Conservation (phyloP, 2,888 invertebrate species). For the Smittia sp. region DNA sequence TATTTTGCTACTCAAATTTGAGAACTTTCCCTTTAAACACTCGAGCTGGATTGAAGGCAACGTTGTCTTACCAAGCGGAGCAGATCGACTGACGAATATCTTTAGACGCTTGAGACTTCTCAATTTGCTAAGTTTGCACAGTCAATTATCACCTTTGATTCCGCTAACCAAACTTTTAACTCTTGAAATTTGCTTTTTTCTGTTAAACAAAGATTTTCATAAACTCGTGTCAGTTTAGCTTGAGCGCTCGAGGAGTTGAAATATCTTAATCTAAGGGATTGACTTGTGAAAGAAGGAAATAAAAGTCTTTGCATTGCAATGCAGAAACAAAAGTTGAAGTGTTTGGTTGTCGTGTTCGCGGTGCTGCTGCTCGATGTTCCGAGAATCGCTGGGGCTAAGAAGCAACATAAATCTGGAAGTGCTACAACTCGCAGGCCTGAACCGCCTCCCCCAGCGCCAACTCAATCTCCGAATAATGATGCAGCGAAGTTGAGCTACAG, state of each 20-base stretch:
- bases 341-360: not conserved
- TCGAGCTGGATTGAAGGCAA: too few species aligned
- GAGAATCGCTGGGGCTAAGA: not conserved
- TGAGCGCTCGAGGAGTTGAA: not conserved
- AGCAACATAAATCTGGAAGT: too few species aligned
- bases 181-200: not conserved
- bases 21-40: not conserved
- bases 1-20: too few species aligned
- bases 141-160: not conserved
- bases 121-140: not conserved
- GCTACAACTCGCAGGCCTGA: not conserved
- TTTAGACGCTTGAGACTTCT: not conserved
- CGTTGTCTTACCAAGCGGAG: not conserved
- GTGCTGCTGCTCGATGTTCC: not conserved
- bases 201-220: not conserved
- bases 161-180: not conserved
- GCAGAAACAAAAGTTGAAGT: constrained; percentile 3
- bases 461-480: not conserved
- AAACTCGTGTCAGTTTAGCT: not conserved
- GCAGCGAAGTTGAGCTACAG: not conserved
- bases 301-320: not conserved
- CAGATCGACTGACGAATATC: not conserved
- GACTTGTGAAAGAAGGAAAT: not conserved
- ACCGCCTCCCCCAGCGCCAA: not conserved
- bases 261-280: not conserved